Conservation (phyloP, 2,113 vertebrate genomes). For the Elephantulus edwardii region DNA sequence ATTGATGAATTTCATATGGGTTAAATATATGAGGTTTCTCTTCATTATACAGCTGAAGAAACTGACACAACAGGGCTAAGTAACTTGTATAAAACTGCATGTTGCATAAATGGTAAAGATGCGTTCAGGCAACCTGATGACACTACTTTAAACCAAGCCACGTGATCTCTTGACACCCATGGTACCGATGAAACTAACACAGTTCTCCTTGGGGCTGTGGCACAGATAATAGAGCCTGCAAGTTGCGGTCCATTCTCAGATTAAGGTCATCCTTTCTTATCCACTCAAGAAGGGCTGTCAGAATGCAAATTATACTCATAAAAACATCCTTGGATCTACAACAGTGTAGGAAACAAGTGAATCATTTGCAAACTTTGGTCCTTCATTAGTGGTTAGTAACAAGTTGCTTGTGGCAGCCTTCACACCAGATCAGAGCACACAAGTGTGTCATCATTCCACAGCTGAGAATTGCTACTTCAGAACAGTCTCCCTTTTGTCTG, state of each 20-base stretch:
- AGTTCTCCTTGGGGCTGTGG: neutral
- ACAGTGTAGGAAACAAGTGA: neutral
- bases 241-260: neutral
- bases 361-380: neutral
- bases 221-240: neutral
- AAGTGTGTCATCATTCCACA: neutral
- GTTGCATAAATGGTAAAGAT: neutral
- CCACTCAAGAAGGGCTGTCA: neutral
- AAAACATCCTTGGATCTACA: neutral
- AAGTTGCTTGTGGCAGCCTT: neutral
- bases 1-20: neutral
- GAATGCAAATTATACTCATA: neutral
- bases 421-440: neutral
- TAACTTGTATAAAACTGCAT: neutral
- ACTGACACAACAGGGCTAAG: neutral
- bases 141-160: neutral
- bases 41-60: neutral
- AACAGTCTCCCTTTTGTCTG: neutral
- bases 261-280: neutral
- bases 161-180: accelerated
- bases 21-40: neutral
- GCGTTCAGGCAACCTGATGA: neutral
- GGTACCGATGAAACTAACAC: neutral
- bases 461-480: neutral
- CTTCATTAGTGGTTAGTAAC: neutral